These are phyloP conservation scores for Manacus vitellinus DNA, from an alignment of 2,113 vertebrate genomes.

Conservation along the genomic window DNA sequence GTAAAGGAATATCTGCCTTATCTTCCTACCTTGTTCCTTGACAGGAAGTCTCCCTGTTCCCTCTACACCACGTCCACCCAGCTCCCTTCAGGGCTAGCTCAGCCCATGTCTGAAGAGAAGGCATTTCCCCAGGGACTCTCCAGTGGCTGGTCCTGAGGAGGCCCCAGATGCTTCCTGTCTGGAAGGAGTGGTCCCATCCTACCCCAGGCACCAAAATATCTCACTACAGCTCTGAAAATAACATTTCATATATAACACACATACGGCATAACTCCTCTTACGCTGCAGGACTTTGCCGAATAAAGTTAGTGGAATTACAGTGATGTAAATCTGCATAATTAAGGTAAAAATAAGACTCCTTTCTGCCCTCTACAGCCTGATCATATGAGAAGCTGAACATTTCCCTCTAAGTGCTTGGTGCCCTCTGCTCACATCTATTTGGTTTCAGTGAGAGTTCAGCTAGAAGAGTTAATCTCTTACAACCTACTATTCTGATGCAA, in stretches of 20 bases:
- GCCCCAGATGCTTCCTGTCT: not conserved
- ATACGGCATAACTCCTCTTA: not conserved
- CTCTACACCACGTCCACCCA: not conserved
- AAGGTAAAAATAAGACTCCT: not conserved
- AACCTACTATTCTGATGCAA: not conserved
- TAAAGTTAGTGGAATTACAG: not conserved
- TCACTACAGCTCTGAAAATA: not conserved
- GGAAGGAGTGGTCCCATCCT: not conserved
- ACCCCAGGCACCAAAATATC: not conserved
- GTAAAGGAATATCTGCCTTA: not conserved
- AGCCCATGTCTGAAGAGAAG: not conserved
- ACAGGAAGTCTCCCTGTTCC: not conserved
- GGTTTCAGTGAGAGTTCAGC: slow-evolving; percentile 24
- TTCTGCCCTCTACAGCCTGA: not conserved
- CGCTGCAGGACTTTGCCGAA: not conserved
- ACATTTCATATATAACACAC: not conserved
- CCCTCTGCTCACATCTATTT: slow-evolving; percentile 6
- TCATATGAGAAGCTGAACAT: not conserved
- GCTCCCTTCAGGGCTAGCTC: not conserved
- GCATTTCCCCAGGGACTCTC: not conserved
- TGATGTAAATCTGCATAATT: not conserved
- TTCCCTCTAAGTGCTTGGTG: not conserved
- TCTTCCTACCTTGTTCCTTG: not conserved
- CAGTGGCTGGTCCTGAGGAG: not conserved
- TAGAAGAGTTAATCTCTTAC: not conserved